Percentiles rank a stretch among this genome's conserved stretches.
Evolutionary conservation across 2,888 invertebrate species (phyloP).

Genomic region (Xylota segnis): DNA sequence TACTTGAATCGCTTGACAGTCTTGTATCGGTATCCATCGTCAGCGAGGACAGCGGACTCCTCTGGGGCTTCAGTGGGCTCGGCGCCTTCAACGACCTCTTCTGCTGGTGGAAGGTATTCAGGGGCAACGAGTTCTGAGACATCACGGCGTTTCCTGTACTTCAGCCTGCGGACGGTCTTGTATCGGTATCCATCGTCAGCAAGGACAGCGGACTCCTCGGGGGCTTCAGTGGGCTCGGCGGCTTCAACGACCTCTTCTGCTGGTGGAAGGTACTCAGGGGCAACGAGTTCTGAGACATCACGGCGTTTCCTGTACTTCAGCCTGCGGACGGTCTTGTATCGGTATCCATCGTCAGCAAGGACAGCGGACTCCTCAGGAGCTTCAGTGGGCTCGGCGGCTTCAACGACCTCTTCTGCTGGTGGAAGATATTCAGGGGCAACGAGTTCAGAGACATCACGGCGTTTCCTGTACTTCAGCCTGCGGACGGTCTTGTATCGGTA

Average conservation of each 20-base stretch:
- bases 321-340: constrained; percentile 80
- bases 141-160: constrained; percentile 50
- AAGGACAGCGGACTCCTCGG: constrained; percentile 42
- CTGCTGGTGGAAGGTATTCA: constrained; percentile 77
- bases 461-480: constrained; percentile 46
- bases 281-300: constrained; percentile 79
- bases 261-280: constrained; percentile 53
- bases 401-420: constrained; percentile 73
- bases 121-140: constrained; percentile 72
- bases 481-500: constrained; percentile 62
- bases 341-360: constrained; percentile 78
- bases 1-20: constrained; percentile 57
- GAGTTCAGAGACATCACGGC: constrained; percentile 31
- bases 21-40: constrained; percentile 61
- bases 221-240: constrained; percentile 28
- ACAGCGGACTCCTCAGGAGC: constrained; percentile 77
- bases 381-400: constrained; percentile 63
- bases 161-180: constrained; percentile 59
- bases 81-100: constrained; percentile 36
- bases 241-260: constrained; percentile 28
- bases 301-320: constrained; percentile 80
- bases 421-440: constrained; percentile 78
- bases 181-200: constrained; percentile 57
- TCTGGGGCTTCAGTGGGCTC: constrained; percentile 23
- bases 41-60: constrained; percentile 34